Base-by-base conservation (phyloP, 2,888 invertebrate genomes). In the Latheticus oryzae region DNA sequence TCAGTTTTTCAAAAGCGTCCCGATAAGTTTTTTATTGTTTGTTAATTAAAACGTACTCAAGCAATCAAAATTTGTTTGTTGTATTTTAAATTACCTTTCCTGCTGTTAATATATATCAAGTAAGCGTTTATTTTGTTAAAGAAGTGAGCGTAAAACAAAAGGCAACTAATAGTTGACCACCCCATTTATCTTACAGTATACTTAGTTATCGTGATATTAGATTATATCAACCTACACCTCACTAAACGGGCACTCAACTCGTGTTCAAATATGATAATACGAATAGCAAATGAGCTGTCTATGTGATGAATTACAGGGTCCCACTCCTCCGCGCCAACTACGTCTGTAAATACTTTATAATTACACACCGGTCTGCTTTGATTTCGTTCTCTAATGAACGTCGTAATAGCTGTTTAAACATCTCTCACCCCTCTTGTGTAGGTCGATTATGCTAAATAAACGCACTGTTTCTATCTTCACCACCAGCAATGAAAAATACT, bases 281-380 rank as follows among this genome's bases (percentile, higher is more conserved):
- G 76, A 77, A 76, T 75, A 76, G 76, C 76, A 73, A 75, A 75
- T 76, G 75, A 76, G 76, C 76, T 76, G 76, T 77, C 76, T 72
- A 69, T 71, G 73, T 77, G 78, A 78, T 77, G 75, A 77, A 78
- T 78, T 78, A 76, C 77, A 70, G 71, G 73, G 72, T 67, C 73
- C 70, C 72, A 75, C 77, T 74, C 76, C 76, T 74, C 74, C 73
- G 68, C 73, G 68, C 69, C 69, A 72, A 68, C 69, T 68, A 68
- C 66, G 69, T 68, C 72, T 69, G 76, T 79, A 79, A 79, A 79
- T 77, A 77, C 77, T 78, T 79, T 78, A 78, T 79, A 79, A 79
- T 79, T 79, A 79, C 74, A 78, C 71, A 73, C 76, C 78, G 78
- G 77, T 66, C 65, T 65, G 71, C 77, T 78, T 78, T 78, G 76